Base-by-base conservation (phyloP, 2,888 invertebrate genomes). In the Eristalis tenax region DNA sequence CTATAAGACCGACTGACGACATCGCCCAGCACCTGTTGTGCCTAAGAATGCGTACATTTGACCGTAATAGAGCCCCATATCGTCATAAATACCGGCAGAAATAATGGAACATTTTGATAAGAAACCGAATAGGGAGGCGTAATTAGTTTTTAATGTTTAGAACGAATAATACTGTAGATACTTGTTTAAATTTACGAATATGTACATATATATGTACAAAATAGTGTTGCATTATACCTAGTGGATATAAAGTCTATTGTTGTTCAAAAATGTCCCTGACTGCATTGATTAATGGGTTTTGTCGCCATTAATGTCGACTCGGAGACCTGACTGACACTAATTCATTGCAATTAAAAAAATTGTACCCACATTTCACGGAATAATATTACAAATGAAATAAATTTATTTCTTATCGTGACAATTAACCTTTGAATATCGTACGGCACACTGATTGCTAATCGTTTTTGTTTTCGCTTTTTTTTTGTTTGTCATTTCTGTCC, bases 331-430 rank as follows among this genome's bases (percentile, higher is more conserved):
- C 82, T 77, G 76, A 79, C 78, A 83, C 77, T 79, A 78, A 83
- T 83, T 83, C 66, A 71, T 78, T 75, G 75, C 63, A 86, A 78
- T 83, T 83, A 75, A 83, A 86, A 76, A 86, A 80, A 78, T 66
- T 64, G 68, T 71, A 43, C 38, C 43, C 79, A 71, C 56, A 83
- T 70, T 83, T 78, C 74, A 83, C 79, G 87, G 83, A 83, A 87
- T 73, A 79, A 50, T 70, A 78, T 70, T 75, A 73, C 75, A 83
- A 83, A 76, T 83, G 79, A 80, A 87, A 87, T 80, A 87, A 87
- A 80, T 83, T 80, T 73, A 83, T 76, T 87, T 83, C 76, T 87
- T 87, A 87, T 87, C 87, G 80, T 70, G 61, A 63, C 73, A 87
- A 87, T 83, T 87, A 87, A 87, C 87, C 83, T 80, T 80, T 69